Conservation (phyloP, 2,888 invertebrate species). For the Drosophila macrospina region DNA sequence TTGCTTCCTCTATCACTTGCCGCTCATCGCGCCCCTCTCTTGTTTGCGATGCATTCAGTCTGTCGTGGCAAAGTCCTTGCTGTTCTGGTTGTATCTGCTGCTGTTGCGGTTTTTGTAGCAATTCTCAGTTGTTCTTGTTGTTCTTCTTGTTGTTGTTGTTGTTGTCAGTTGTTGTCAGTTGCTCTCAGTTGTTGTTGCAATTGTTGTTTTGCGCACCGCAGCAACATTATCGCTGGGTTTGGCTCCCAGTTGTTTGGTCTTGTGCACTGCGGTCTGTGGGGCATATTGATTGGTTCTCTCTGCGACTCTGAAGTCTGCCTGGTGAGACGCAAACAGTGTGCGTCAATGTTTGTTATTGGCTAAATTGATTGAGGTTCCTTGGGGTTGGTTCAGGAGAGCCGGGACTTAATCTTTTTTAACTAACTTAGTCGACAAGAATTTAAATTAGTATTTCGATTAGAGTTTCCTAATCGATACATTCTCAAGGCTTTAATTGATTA, state of each 20-base stretch:
- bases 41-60: conserved; percentile 42
- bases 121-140: conserved; percentile 37
- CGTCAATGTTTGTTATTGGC: conserved; percentile 19
- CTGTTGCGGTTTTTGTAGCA: conserved; percentile 39
- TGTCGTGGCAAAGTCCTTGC: conserved; percentile 35
- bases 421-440: background rate
- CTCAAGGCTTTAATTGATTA: too few species aligned
- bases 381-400: conserved; percentile 4
- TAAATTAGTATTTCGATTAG: too few species aligned
- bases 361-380: conserved; percentile 21
- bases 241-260: conserved; percentile 60
- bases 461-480: too few species aligned
- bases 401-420: conserved; percentile 5
- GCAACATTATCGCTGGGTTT: conserved; percentile 74
- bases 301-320: conserved; percentile 39
- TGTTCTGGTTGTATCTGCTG: conserved; percentile 26
- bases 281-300: conserved; percentile 66
- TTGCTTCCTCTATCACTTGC: conserved; percentile 69
- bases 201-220: conserved; percentile 70
- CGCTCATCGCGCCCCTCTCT: background rate
- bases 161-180: conserved; percentile 43
- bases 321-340: conserved; percentile 13
- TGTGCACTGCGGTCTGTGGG: conserved; percentile 57
- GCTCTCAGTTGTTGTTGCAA: conserved; percentile 39
- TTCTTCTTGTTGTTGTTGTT: conserved; percentile 41